phyloP scores from a whole-genome alignment of 2,888 invertebrate genomes.

The Pogonocherus hispidulus region DNA sequence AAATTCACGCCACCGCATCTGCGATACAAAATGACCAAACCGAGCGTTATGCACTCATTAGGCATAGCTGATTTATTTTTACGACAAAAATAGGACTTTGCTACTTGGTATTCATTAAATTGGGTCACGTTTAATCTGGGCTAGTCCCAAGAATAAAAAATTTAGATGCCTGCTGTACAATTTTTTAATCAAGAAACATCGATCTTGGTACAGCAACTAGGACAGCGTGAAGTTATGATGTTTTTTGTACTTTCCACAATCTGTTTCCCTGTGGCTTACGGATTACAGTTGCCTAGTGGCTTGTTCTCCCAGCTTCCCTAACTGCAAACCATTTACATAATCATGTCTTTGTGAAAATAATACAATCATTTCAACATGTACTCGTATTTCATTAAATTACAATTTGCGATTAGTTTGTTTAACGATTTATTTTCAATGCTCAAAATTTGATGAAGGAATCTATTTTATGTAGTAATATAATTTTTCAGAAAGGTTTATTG shows the following conservation, averaged over 20 bases:
- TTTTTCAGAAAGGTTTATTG: too few species aligned
- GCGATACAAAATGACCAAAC: background rate
- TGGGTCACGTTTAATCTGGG: constrained; percentile 19
- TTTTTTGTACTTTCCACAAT: background rate
- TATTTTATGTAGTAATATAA: too few species aligned
- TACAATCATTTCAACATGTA: too few species aligned
- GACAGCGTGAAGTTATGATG: background rate
- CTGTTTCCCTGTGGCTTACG: background rate
- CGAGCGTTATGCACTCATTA: background rate
- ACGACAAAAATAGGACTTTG: constrained; percentile 5
- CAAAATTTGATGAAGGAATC: too few species aligned
- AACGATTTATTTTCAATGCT: too few species aligned
- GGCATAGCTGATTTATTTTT: constrained; percentile 3
- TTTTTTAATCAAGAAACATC: constrained; percentile 4
- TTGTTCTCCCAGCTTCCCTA: too few species aligned
- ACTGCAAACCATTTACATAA: too few species aligned
- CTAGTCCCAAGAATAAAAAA: constrained; percentile 8
- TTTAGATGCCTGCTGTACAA: background rate
- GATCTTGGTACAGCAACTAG: background rate
- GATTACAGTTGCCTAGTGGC: background rate
- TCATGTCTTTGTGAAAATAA: too few species aligned
- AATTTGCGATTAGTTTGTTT: too few species aligned
- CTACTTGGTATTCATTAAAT: background rate
- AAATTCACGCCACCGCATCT: background rate
- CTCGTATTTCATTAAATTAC: too few species aligned